phyloP scores from a whole-genome alignment of 2,888 invertebrate species.

The Aricia artaxerxes region DNA sequence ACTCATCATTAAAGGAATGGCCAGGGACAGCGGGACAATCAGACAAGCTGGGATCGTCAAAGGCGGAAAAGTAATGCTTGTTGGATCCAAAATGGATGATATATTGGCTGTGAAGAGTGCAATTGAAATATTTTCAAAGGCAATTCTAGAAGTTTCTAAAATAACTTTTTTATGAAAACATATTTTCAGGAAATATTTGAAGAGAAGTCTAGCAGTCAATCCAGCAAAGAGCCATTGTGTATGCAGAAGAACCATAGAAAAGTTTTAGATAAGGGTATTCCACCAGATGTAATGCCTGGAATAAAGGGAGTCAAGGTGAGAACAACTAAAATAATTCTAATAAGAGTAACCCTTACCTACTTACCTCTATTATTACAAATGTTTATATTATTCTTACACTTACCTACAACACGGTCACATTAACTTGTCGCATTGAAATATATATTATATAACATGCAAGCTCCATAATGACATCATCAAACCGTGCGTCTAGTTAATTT shows the following conservation, averaged over 20 bases:
- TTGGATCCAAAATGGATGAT: conserved; percentile 93
- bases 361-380: no score
- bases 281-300: conserved; percentile 94
- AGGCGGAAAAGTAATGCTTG: conserved; percentile 93
- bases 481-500: no score
- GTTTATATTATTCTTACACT: no score
- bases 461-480: no score
- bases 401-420: no score
- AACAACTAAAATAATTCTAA: not conserved
- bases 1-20: conserved; percentile 93
- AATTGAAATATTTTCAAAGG: no score
- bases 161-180: not conserved
- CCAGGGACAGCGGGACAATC: conserved; percentile 90
- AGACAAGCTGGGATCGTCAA: conserved; percentile 88
- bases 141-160: not conserved
- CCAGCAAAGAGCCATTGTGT: conserved; percentile 86
- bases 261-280: conserved; percentile 93
- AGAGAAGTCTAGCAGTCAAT: conserved; percentile 80
- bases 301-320: conserved; percentile 87
- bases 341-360: not conserved
- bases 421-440: no score
- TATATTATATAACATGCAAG: no score
- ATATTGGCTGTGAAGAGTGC: conserved; percentile 90
- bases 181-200: conserved; percentile 80
- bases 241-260: conserved; percentile 91